These are phyloP conservation scores for Cylas formicarius DNA, from an alignment of 1,140 invertebrate genomes.

Conservation along the genomic window DNA sequence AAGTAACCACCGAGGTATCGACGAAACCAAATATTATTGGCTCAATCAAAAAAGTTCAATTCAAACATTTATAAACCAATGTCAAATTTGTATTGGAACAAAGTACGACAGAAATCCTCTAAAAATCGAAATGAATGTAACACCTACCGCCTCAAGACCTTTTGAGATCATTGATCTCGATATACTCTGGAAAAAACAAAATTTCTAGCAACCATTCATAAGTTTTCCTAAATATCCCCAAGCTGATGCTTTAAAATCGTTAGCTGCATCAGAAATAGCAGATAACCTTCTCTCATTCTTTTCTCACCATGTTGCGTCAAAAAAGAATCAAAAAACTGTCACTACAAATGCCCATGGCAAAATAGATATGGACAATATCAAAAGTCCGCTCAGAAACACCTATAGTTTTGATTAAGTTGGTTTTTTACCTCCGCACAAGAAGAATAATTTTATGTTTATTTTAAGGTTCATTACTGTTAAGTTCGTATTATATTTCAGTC, in stretches of 20 bases:
- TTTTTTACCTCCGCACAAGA: no score
- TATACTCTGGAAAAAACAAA: no score
- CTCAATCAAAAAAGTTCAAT: no score
- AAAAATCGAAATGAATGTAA: conserved; percentile 10
- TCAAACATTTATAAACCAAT: conserved; percentile 13
- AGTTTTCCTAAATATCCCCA: conserved; percentile 23
- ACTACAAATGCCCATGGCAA: conserved; percentile 2
- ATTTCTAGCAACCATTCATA: no score
- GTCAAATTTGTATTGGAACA: no score
- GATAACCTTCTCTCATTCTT: conserved; percentile 20
- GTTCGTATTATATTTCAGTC: no score
- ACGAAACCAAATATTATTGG: no score
- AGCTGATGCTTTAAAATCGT: conserved; percentile 9
- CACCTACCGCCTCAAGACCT: no score
- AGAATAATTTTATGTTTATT: no score
- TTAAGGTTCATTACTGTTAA: no score
- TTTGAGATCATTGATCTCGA: no score
- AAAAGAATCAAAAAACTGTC: conserved; percentile 1
- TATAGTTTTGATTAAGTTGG: conserved; percentile 7
- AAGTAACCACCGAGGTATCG: conserved; percentile 6
- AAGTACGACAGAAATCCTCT: no score
- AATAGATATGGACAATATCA: conserved; percentile 9
- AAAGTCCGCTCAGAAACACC: conserved; percentile 8
- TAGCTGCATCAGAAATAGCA: conserved; percentile 5
- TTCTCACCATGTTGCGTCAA: conserved; percentile 9